Evolutionary conservation across 2,797 vertebrate species (phyloP).

Genomic region (Peromyscus nudipes): DNA sequence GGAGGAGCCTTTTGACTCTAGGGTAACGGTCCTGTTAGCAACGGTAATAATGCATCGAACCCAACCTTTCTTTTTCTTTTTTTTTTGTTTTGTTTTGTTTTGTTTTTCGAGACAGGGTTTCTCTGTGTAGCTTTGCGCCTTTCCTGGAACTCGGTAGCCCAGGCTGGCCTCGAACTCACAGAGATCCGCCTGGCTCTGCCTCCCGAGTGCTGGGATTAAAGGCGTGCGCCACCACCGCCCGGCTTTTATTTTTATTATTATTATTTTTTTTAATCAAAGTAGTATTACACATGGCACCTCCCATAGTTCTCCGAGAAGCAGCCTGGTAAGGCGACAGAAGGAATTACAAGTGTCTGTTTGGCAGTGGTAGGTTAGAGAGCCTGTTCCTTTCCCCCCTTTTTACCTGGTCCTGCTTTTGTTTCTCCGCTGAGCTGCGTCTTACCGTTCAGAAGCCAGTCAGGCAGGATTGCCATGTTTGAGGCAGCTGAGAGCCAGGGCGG

Average conservation of each 20-base stretch:
- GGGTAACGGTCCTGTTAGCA: neutral
- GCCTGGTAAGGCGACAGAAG: neutral
- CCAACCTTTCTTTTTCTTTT: neutral
- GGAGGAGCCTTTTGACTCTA: neutral
- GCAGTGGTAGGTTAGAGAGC: neutral
- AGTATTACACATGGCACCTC: neutral
- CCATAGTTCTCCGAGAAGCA: neutral
- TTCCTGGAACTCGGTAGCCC: too few species aligned
- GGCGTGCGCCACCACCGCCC: too few species aligned
- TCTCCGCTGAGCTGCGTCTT: accelerated
- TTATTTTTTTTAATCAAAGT: neutral
- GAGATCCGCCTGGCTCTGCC: too few species aligned
- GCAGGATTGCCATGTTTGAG: neutral
- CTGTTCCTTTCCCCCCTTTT: too few species aligned
- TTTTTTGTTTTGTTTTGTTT: too few species aligned
- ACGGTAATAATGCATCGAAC: neutral
- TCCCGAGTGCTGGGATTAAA: too few species aligned
- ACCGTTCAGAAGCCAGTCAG: neutral
- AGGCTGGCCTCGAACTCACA: too few species aligned
- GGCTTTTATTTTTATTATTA: too few species aligned
- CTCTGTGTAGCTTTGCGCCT: too few species aligned
- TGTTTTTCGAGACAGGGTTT: too few species aligned
- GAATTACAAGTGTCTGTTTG: neutral
- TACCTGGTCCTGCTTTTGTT: neutral
- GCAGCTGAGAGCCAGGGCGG: accelerated